phyloP scores from a whole-genome alignment of 1,140 invertebrate species.

The Acyrthosiphon pisum region DNA sequence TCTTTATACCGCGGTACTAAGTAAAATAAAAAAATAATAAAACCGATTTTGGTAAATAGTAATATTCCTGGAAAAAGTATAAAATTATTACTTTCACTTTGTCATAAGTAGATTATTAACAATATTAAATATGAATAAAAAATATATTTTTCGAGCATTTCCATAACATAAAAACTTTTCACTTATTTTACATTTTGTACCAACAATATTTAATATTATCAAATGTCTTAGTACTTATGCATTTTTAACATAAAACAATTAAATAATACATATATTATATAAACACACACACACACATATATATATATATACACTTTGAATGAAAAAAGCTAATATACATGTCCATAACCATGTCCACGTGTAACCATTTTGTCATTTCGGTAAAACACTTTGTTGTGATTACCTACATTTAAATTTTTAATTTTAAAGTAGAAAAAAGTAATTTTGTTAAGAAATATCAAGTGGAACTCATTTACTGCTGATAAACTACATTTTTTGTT shows the following conservation, averaged over 20 bases:
- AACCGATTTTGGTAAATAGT: no score
- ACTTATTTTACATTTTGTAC: background rate
- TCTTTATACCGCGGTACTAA: background rate
- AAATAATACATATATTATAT: background rate
- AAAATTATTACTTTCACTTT: background rate
- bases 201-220: background rate
- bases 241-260: background rate
- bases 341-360: no score
- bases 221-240: background rate
- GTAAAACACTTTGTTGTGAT: no score
- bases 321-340: no score
- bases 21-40: background rate
- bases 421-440: background rate
- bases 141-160: background rate
- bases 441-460: background rate
- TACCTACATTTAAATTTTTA: background rate
- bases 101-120: background rate
- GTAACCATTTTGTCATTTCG: background rate
- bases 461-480: background rate
- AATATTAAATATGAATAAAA: background rate
- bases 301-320: background rate
- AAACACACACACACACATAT: no score
- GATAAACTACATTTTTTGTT: background rate
- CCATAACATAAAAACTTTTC: background rate
- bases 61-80: background rate